Percentiles rank a stretch among this genome's conserved stretches.
Conservation (phyloP, 2,888 invertebrate genomes). For the Chaetoderma sp. region DNA sequence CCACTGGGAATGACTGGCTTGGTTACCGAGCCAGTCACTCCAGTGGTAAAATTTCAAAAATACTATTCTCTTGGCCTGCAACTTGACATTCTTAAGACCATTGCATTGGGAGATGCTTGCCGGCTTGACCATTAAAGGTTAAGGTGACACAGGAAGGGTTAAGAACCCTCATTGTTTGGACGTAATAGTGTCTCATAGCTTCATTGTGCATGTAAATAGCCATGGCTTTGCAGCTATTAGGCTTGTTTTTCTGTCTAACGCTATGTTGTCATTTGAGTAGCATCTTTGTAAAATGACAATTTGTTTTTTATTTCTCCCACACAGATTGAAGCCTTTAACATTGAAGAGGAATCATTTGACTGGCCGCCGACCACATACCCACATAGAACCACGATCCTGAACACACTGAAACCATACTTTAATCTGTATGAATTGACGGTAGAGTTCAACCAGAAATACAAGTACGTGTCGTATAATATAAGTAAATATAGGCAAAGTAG, state of each 20-base stretch:
- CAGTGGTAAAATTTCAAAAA: too few relatives aligned
- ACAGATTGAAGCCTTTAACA: conserved; percentile 88
- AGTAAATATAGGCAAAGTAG: too few relatives aligned
- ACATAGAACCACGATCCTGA: conserved; percentile 79
- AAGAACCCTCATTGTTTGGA: neutral
- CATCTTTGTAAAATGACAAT: too few relatives aligned
- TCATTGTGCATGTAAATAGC: neutral
- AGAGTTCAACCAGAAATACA: conserved; percentile 85
- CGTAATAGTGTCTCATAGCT: neutral
- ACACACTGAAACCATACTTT: conserved; percentile 86
- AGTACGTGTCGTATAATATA: conserved; percentile 65
- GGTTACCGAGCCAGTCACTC: too few relatives aligned
- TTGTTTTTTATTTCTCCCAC: too few relatives aligned
- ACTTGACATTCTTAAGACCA: too few relatives aligned
- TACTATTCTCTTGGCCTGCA: too few relatives aligned
- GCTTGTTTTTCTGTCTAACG: neutral
- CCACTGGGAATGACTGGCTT: too few relatives aligned
- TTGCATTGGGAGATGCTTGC: neutral
- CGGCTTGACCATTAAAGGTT: too few relatives aligned
- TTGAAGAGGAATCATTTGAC: conserved; percentile 88
- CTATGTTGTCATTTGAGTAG: too few relatives aligned
- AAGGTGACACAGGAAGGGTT: too few relatives aligned
- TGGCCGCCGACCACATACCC: conserved; percentile 92
- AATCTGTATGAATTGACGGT: conserved; percentile 89
- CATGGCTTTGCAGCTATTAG: neutral